phyloP scores from a whole-genome alignment of 2,797 vertebrate species.

The Poecilia velifera region DNA sequence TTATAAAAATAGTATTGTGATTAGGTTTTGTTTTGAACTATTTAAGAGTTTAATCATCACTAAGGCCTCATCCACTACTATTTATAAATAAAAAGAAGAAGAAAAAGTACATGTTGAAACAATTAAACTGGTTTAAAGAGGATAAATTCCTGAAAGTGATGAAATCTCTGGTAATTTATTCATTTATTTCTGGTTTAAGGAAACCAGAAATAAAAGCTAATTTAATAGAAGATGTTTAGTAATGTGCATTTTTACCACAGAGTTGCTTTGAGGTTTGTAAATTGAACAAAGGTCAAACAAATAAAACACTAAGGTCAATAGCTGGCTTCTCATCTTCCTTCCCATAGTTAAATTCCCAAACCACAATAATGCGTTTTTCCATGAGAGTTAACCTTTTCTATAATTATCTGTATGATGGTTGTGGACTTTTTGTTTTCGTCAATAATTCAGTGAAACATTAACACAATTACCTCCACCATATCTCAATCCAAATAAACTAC shows the following conservation, averaged over 20 bases:
- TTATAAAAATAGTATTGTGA: neutral
- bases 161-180: too few relatives aligned
- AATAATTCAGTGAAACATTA: neutral
- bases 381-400: neutral
- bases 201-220: neutral
- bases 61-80: neutral
- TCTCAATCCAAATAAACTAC: neutral
- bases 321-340: neutral
- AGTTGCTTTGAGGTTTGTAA: neutral
- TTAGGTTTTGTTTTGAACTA: neutral
- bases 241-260: neutral
- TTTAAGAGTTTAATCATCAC: neutral
- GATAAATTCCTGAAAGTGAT: neutral
- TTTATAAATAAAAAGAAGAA: neutral
- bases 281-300: neutral
- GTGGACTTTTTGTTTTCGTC: neutral
- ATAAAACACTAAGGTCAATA: neutral
- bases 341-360: neutral
- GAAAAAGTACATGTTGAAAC: neutral
- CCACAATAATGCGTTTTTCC: neutral
- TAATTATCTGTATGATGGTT: neutral
- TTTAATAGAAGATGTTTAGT: neutral
- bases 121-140: neutral
- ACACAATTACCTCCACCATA: neutral
- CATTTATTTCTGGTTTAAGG: neutral